Conservation (phyloP, 2,113 vertebrate species). For the Eidolon helvum region DNA sequence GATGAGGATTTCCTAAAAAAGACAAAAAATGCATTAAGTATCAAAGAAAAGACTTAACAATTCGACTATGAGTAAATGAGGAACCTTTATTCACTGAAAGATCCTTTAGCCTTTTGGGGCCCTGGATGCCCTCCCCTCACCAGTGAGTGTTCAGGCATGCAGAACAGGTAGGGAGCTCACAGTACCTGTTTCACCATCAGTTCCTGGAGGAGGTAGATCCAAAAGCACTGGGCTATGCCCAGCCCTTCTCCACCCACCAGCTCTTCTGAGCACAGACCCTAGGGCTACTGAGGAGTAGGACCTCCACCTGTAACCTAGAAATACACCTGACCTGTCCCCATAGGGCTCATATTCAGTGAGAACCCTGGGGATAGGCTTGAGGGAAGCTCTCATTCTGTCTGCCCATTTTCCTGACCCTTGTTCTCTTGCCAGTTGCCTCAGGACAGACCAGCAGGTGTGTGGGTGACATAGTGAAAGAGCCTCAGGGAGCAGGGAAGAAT, state of each 20-base stretch:
- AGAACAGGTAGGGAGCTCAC: not conserved
- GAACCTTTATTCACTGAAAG: not conserved
- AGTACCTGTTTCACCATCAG: not conserved
- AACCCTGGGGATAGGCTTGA: not conserved
- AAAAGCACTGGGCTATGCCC: not conserved
- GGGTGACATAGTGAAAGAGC: not conserved
- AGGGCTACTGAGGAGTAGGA: not conserved
- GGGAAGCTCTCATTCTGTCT: not conserved
- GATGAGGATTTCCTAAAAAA: not conserved
- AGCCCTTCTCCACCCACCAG: not conserved
- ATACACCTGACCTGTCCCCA: not conserved
- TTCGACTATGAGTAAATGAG: not conserved
- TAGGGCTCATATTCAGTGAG: not conserved
- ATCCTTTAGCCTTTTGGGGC: not conserved
- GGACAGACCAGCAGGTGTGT: not conserved
- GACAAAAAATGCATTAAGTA: not conserved
- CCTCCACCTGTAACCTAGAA: not conserved
- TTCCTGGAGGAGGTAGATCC: not conserved
- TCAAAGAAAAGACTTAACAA: not conserved
- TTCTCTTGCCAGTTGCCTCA: not conserved
- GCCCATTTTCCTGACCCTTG: not conserved
- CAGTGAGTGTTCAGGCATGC: not conserved
- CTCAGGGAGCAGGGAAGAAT: not conserved
- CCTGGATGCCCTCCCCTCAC: not conserved
- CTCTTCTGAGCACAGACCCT: not conserved